Conservation (phyloP, 2,888 invertebrate species). For the Eulithis prunata region DNA sequence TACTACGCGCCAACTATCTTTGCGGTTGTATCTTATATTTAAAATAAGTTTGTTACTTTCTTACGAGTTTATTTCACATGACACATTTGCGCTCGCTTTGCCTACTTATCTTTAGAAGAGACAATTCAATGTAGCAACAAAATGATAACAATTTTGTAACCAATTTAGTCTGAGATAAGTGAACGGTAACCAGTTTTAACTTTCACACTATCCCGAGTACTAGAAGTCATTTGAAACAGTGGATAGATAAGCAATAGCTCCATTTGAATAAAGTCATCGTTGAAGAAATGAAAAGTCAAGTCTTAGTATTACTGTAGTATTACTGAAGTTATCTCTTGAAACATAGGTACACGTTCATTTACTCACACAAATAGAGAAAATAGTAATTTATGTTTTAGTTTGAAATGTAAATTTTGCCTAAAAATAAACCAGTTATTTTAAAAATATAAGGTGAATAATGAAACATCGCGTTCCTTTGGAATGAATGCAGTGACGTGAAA, state of each 20-base stretch:
- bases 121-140: conserved; percentile 5
- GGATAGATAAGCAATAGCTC: conserved; percentile 20
- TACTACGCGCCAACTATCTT: conserved; percentile 6
- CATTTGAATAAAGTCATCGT: conserved; percentile 14
- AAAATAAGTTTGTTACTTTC: background rate
- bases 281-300: background rate
- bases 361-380: too few species aligned
- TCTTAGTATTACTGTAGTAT: background rate
- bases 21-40: background rate
- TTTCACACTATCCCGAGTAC: conserved; percentile 24
- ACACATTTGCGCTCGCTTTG: background rate
- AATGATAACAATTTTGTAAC: conserved; percentile 27
- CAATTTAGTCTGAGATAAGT: conserved; percentile 17
- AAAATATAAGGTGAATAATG: conserved; percentile 60
- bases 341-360: background rate
- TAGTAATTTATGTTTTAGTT: too few species aligned
- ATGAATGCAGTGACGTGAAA: conserved; percentile 69
- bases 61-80: background rate
- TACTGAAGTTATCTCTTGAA: conserved; percentile 3
- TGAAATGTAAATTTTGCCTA: conserved; percentile 28
- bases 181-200: conserved; percentile 22
- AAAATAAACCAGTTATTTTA: conserved; percentile 39
- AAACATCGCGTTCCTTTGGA: conserved; percentile 30
- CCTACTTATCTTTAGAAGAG: background rate
- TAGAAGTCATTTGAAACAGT: conserved; percentile 15